phyloP scores from a whole-genome alignment of 2,888 invertebrate genomes.

The Cremastinae sp. region DNA sequence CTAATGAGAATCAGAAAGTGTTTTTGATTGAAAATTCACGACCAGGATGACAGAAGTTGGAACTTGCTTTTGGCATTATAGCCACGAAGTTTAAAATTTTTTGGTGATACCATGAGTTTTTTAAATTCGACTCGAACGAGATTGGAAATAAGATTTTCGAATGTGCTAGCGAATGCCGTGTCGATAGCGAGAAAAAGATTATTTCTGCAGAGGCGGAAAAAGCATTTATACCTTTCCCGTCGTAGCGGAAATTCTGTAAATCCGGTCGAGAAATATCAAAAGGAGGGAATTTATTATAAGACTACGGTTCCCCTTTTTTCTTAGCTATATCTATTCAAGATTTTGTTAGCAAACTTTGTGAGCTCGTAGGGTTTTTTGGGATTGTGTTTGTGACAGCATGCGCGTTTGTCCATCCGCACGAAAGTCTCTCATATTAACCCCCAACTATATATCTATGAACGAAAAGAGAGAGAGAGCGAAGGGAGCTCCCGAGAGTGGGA shows the following conservation, averaged over 20 bases:
- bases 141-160: no score
- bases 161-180: no score
- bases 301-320: constrained; percentile 4
- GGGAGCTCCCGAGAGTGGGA: no score
- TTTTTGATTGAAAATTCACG: not conserved
- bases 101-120: no score
- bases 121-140: no score
- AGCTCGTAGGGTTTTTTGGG: constrained; percentile 7
- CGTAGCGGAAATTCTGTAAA: not conserved
- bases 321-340: not conserved
- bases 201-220: no score
- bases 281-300: constrained; percentile 23
- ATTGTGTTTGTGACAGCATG: constrained; percentile 12
- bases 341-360: constrained; percentile 27
- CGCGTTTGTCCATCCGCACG: constrained; percentile 15
- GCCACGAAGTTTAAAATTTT: no score
- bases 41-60: no score
- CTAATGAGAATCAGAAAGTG: not conserved
- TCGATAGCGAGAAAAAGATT: no score
- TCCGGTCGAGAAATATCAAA: no score
- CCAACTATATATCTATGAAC: not conserved
- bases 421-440: constrained; percentile 22
- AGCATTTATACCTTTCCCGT: no score
- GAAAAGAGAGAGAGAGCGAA: constrained; percentile 20
- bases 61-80: no score